These are phyloP conservation scores for Bujurquina vittata DNA, from an alignment of 2,113 vertebrate species.

Conservation along the genomic window DNA sequence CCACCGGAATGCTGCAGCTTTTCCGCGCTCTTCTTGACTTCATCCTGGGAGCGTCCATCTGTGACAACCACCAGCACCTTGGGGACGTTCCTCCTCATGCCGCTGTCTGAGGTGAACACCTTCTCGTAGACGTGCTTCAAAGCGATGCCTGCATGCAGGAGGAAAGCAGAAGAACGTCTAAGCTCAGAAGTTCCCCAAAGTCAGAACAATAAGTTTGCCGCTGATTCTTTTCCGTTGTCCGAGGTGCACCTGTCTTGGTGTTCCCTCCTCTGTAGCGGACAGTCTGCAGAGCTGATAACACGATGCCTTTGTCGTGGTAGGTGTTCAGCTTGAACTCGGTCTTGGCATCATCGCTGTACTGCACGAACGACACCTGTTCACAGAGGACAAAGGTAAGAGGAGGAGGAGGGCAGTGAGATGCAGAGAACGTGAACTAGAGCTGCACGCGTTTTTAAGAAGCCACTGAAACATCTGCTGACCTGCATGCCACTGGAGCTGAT, in stretches of 20 bases:
- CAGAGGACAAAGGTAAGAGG: constrained; percentile 9
- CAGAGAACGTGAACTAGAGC: neutral
- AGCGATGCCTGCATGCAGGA: constrained; percentile 83
- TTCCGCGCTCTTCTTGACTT: constrained; percentile 92
- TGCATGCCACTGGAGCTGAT: constrained; percentile 92
- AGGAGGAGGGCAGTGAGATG: neutral
- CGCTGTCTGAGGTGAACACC: constrained; percentile 91
- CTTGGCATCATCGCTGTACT: constrained; percentile 96
- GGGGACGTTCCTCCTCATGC: constrained; percentile 95
- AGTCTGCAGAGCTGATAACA: constrained; percentile 89
- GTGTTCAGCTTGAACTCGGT: constrained; percentile 97
- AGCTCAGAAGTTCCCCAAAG: neutral
- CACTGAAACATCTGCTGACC: constrained; percentile 73
- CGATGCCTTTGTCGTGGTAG: constrained; percentile 90
- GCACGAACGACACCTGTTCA: constrained; percentile 93
- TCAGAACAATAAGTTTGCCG: neutral
- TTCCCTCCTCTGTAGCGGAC: constrained; percentile 97
- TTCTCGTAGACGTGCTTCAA: constrained; percentile 94
- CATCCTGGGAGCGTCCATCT: constrained; percentile 96
- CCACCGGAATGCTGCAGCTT: constrained; percentile 93
- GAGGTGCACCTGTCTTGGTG: constrained; percentile 90
- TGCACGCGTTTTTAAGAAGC: neutral
- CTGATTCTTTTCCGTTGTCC: neutral
- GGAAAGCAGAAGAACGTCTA: neutral
- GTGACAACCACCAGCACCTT: constrained; percentile 98